Evolutionary conservation across 2,113 vertebrate genomes (phyloP).

Genomic region (Corydoras sp.): DNA sequence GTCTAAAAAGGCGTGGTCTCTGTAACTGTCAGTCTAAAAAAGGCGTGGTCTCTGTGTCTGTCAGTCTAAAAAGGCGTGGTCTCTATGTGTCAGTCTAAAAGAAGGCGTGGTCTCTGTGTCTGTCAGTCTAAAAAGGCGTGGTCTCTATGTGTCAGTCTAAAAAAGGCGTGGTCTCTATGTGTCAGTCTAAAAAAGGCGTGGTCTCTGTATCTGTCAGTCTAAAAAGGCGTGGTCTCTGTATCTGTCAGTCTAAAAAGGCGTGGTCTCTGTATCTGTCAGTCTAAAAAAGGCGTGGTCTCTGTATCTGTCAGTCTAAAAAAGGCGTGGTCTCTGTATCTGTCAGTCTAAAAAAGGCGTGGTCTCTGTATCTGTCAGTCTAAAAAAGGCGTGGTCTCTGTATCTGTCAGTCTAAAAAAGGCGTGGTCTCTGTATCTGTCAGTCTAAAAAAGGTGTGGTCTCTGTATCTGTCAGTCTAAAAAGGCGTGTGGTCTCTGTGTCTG

Average conservation of each 20-base stretch:
- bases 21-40: not conserved
- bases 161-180: too few relatives aligned
- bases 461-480: not conserved
- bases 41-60: not conserved
- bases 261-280: not conserved
- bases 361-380: not conserved
- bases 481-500: not conserved
- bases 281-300: not conserved
- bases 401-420: not conserved
- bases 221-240: not conserved
- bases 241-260: not conserved
- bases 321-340: too few relatives aligned
- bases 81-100: not conserved
- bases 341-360: not conserved
- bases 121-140: not conserved
- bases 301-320: too few relatives aligned
- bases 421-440: not conserved
- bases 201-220: not conserved
- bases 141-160: too few relatives aligned
- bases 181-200: not conserved
- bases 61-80: not conserved
- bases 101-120: not conserved
- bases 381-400: not conserved
- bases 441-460: not conserved
- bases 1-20: too few relatives aligned